Evolutionary conservation across 2,888 invertebrate genomes (phyloP).

Genomic region (Protophormia terraenovae): DNA sequence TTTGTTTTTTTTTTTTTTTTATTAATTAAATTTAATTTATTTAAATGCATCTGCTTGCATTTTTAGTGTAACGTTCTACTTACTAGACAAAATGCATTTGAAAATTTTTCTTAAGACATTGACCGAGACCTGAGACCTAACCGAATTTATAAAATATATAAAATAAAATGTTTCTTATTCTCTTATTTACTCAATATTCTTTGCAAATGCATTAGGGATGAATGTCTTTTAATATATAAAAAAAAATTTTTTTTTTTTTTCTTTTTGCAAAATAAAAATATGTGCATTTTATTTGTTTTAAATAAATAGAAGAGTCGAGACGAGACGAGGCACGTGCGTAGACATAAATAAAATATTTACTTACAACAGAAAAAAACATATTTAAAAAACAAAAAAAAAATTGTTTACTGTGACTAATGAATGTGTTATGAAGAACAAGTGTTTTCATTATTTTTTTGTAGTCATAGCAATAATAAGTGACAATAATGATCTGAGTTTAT

Average conservation of each 20-base stretch:
- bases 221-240: slow-evolving; percentile 9
- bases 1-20: no score
- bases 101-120: not conserved
- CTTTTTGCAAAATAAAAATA: not conserved
- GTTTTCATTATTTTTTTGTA: no score
- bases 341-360: not conserved
- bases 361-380: slow-evolving; percentile 10
- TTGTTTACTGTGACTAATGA: no score
- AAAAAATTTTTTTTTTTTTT: no score
- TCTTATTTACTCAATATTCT: not conserved
- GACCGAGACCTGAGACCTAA: not conserved
- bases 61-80: no score
- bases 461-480: no score
- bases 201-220: not conserved
- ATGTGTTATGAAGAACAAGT: no score
- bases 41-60: no score
- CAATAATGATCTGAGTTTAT: no score
- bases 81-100: not conserved
- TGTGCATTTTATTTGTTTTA: slow-evolving; percentile 21
- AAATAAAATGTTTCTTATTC: not conserved
- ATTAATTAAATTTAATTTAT: not conserved
- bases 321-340: not conserved
- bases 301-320: slow-evolving; percentile 39
- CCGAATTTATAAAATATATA: no score
- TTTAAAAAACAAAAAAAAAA: no score